Percentiles rank a stretch among this genome's conserved stretches.
Evolutionary conservation across 1,140 invertebrate genomes (phyloP).

Genomic region (Macrotrachela quadricornifera): DNA sequence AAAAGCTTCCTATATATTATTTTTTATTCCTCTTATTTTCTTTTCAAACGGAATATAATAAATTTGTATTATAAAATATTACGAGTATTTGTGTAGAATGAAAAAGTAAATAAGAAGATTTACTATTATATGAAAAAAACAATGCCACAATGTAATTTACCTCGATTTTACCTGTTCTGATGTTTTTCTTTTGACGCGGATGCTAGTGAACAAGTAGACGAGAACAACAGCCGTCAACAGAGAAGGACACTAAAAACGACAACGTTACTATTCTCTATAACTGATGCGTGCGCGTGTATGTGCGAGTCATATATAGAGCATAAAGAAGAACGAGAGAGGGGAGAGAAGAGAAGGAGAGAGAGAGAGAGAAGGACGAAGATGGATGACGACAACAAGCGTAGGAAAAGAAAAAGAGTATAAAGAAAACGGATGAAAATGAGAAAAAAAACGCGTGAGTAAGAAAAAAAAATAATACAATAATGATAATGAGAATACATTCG

Average conservation of each 20-base stretch:
- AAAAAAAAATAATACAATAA: constrained; percentile 2
- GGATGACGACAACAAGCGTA: constrained; percentile 4
- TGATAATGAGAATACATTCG: not conserved
- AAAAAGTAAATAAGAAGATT: no score
- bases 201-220: no score
- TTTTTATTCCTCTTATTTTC: no score
- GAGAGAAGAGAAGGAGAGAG: constrained; percentile 5
- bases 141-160: no score
- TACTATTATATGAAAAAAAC: no score
- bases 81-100: no score
- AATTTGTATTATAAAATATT: no score
- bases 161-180: no score
- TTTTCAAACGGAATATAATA: no score
- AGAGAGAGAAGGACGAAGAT: constrained; percentile 8
- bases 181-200: no score
- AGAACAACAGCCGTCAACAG: not conserved
- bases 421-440: constrained; percentile 7
- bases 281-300: not conserved
- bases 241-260: not conserved
- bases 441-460: constrained; percentile 6
- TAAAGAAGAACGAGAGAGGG: not conserved
- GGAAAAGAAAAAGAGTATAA: not conserved
- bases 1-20: no score
- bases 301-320: not conserved
- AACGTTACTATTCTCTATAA: not conserved